Percentiles rank a stretch among this genome's conserved stretches.
These are phyloP conservation scores for Andrena minutula DNA, from an alignment of 2,888 invertebrate species.

Conservation along the genomic window DNA sequence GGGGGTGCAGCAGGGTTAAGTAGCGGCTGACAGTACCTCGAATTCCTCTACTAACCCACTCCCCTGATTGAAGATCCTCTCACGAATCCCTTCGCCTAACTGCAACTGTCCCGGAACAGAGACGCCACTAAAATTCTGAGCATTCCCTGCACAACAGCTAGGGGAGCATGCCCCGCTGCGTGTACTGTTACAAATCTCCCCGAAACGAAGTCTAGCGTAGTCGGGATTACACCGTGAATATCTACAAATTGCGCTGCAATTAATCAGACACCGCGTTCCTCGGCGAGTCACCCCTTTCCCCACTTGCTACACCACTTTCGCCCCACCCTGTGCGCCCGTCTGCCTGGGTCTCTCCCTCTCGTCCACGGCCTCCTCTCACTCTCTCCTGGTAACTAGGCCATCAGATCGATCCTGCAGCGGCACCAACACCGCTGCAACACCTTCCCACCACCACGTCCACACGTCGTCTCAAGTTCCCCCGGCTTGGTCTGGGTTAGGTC, in stretches of 20 bases:
- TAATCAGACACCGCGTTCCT: not conserved
- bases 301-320: constrained; percentile 8
- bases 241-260: not conserved
- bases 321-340: constrained; percentile 49
- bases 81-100: too few relatives aligned
- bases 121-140: too few relatives aligned
- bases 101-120: too few relatives aligned
- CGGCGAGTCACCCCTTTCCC: constrained; percentile 3
- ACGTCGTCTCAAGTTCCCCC: constrained; percentile 71
- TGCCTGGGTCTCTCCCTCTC: constrained; percentile 43
- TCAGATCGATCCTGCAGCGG: constrained; percentile 79
- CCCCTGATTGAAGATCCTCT: too few relatives aligned
- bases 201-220: not conserved
- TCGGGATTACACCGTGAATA: not conserved
- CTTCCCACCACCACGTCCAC: constrained; percentile 76
- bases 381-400: constrained; percentile 81
- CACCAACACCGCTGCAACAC: constrained; percentile 56
- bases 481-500: constrained; percentile 61
- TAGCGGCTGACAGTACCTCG: too few relatives aligned
- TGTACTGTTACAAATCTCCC: not conserved
- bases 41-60: too few relatives aligned
- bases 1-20: too few relatives aligned
- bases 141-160: not conserved
- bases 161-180: not conserved
- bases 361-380: constrained; percentile 51